A percentile compares a stretch with the other conserved stretches of the same genome.
Conservation (phyloP, 2,113 vertebrate species). For the Pycnonotus jocosus region DNA sequence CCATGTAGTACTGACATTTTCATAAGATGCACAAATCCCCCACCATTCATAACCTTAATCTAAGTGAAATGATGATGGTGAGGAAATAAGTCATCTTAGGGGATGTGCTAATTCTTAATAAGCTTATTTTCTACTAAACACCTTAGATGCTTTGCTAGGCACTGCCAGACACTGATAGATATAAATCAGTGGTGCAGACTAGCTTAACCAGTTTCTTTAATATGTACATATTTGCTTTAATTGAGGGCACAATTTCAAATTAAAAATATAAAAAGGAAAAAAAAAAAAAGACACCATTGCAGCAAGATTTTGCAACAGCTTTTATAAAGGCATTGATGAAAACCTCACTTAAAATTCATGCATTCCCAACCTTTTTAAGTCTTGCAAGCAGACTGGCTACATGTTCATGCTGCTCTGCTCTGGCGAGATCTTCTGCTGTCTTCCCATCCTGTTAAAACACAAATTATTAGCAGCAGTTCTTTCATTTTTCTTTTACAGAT, state of each 20-base stretch:
- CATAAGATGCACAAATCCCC: background rate
- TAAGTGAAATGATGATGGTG: background rate
- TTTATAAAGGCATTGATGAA: background rate
- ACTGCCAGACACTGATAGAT: background rate
- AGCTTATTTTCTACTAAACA: background rate
- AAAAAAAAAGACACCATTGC: background rate
- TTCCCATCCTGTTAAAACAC: slow-evolving; percentile 85
- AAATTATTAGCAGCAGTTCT: background rate
- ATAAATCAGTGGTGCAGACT: background rate
- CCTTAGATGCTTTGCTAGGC: background rate
- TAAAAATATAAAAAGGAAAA: background rate
- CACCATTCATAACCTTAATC: background rate
- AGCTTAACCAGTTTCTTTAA: background rate
- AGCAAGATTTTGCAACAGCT: background rate
- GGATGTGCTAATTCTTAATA: background rate
- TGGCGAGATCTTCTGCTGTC: slow-evolving; percentile 89
- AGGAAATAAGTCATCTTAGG: background rate
- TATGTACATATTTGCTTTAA: background rate
- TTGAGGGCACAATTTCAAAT: background rate
- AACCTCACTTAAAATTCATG: background rate
- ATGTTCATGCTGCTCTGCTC: slow-evolving; percentile 82
- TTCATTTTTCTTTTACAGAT: background rate
- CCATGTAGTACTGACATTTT: background rate
- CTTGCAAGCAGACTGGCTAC: slow-evolving; percentile 82
- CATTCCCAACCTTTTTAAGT: slow-evolving; percentile 85